Conservation (phyloP, 2,888 invertebrate genomes). For the Caradrina kadenii region DNA sequence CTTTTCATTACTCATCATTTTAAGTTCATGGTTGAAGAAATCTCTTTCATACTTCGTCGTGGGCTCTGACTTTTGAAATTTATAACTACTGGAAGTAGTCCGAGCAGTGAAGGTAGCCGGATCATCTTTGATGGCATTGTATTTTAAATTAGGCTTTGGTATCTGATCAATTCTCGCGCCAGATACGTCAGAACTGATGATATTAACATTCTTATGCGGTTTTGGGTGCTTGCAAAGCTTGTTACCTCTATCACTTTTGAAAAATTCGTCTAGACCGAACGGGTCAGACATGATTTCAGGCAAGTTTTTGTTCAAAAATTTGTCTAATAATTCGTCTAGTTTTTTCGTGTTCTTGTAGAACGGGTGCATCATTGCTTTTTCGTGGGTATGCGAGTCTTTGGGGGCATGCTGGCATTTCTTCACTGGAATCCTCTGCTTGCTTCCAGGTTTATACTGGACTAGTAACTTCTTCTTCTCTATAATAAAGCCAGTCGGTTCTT, state of each 20-base stretch:
- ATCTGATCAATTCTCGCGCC: slow-evolving; percentile 20
- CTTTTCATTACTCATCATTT: slow-evolving; percentile 36
- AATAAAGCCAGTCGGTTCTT: slow-evolving; percentile 68
- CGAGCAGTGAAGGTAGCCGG: neutral
- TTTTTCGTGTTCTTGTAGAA: slow-evolving; percentile 79
- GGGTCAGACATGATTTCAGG: slow-evolving; percentile 67
- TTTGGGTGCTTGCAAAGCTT: slow-evolving; percentile 62
- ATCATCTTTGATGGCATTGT: neutral
- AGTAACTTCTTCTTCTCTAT: slow-evolving; percentile 76
- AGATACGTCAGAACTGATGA: neutral
- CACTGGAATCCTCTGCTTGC: slow-evolving; percentile 65
- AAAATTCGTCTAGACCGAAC: slow-evolving; percentile 62
- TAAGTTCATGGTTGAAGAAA: slow-evolving; percentile 39
- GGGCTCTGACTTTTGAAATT: slow-evolving; percentile 3
- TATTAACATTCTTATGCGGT: slow-evolving; percentile 28
- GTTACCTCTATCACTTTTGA: slow-evolving; percentile 49
- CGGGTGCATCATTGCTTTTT: slow-evolving; percentile 78
- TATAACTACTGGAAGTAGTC: neutral
- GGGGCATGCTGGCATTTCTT: slow-evolving; percentile 77
- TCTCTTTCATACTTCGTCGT: slow-evolving; percentile 31
- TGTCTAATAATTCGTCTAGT: slow-evolving; percentile 76
- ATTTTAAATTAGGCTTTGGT: slow-evolving; percentile 27
- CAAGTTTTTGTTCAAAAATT: slow-evolving; percentile 71
- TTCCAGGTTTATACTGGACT: slow-evolving; percentile 70
- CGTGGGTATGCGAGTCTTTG: slow-evolving; percentile 73